phyloP scores from a whole-genome alignment of 2,113 vertebrate species.

The Theropithecus gelada region DNA sequence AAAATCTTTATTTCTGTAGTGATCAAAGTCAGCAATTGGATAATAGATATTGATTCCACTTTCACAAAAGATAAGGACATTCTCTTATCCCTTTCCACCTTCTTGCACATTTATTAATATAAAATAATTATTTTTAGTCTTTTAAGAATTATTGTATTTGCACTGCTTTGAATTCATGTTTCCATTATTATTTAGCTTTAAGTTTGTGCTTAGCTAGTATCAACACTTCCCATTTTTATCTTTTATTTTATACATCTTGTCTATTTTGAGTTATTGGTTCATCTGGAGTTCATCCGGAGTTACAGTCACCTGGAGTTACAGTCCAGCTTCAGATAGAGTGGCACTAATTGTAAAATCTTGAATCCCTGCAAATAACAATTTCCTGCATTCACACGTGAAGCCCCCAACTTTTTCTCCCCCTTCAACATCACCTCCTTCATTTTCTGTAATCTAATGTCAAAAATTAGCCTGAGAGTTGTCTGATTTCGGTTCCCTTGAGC shows the following conservation, averaged over 20 bases:
- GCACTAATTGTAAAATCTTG: background rate
- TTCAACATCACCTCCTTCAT: background rate
- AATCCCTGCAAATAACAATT: background rate
- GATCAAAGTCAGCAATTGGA: background rate
- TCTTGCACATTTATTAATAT: background rate
- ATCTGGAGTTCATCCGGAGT: no score
- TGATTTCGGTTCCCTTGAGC: background rate
- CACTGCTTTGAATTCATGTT: background rate
- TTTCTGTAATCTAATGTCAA: background rate
- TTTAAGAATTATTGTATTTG: background rate
- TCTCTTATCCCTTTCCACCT: background rate
- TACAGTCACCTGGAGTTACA: background rate
- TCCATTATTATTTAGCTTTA: background rate
- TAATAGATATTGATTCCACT: background rate
- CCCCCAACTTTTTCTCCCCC: background rate
- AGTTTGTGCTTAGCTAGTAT: background rate
- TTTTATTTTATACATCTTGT: background rate
- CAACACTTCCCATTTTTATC: background rate
- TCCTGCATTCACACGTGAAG: background rate
- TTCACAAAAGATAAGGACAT: background rate
- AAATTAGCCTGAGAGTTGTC: background rate
- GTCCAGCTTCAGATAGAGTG: background rate
- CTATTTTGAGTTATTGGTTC: background rate
- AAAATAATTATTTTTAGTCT: background rate
- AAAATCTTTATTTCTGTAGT: background rate